Conservation (phyloP, 2,113 vertebrate species). For the Rafetus swinhoei region DNA sequence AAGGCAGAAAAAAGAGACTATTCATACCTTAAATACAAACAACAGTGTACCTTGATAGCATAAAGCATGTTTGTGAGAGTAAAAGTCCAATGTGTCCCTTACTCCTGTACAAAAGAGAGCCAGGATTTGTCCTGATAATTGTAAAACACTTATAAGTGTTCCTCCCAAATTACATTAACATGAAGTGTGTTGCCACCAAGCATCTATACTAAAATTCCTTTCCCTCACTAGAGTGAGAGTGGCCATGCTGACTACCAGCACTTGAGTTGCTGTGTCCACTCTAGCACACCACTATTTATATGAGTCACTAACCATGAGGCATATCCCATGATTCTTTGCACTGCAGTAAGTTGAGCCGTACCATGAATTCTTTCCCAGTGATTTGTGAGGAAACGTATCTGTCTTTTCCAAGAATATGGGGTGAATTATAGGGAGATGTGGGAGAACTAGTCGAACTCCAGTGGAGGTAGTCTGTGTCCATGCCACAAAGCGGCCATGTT, state of each 20-base stretch:
- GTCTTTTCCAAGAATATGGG: not conserved
- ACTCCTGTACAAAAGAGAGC: not conserved
- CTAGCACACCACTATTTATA: not conserved
- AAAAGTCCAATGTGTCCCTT: not conserved
- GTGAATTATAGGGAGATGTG: not conserved
- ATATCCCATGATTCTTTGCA: not conserved
- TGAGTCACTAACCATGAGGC: not conserved
- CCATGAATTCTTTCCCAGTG: not conserved
- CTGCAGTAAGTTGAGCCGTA: not conserved
- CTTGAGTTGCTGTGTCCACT: not conserved
- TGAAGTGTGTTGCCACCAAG: not conserved
- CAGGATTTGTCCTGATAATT: not conserved
- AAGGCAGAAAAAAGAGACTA: conserved; percentile 55
- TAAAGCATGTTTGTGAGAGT: not conserved
- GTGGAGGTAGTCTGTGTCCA: not conserved
- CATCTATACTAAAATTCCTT: not conserved
- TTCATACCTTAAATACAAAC: conserved; percentile 49
- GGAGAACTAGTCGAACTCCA: not conserved
- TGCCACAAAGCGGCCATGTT: not conserved
- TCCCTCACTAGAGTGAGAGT: not conserved
- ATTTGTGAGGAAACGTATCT: not conserved
- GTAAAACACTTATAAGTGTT: not conserved
- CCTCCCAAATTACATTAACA: not conserved
- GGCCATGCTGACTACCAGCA: not conserved
- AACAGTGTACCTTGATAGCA: conserved; percentile 20